Conservation (phyloP, 2,797 vertebrate species). For the Squalus acanthias region DNA sequence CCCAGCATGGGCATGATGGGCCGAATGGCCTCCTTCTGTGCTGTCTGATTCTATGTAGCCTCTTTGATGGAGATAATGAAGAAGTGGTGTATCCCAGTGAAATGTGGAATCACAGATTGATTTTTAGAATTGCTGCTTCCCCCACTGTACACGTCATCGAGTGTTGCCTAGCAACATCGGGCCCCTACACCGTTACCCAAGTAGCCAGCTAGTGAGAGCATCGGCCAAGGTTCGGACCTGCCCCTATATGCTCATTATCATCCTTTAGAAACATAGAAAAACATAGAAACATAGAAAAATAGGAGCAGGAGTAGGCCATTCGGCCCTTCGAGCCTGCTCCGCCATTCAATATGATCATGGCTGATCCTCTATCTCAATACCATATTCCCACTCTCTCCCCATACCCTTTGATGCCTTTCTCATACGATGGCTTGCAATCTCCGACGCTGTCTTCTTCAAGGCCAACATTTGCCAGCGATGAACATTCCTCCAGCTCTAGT, state of each 20-base stretch:
- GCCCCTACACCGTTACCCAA: not conserved
- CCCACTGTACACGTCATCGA: not conserved
- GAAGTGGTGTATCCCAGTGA: not conserved
- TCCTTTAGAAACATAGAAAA: too few relatives aligned
- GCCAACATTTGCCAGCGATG: not conserved
- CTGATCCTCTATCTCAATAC: too few relatives aligned
- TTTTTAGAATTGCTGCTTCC: not conserved
- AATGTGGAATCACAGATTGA: not conserved
- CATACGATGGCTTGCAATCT: not conserved
- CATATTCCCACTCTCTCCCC: too few relatives aligned
- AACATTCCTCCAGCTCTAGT: not conserved
- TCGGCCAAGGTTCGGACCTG: not conserved
- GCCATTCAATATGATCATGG: too few relatives aligned
- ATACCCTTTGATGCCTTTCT: not conserved
- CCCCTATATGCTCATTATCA: not conserved
- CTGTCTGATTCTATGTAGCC: not conserved
- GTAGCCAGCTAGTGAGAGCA: too few relatives aligned
- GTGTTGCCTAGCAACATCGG: not conserved
- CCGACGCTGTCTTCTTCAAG: not conserved
- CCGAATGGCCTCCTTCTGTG: not conserved
- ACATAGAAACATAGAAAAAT: too few relatives aligned
- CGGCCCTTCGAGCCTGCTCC: too few relatives aligned
- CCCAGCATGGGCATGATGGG: not conserved
- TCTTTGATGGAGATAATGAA: not conserved
- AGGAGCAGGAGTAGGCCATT: too few relatives aligned